These are phyloP conservation scores for Eilema sororculum DNA, from an alignment of 2,888 invertebrate species.

Conservation along the genomic window DNA sequence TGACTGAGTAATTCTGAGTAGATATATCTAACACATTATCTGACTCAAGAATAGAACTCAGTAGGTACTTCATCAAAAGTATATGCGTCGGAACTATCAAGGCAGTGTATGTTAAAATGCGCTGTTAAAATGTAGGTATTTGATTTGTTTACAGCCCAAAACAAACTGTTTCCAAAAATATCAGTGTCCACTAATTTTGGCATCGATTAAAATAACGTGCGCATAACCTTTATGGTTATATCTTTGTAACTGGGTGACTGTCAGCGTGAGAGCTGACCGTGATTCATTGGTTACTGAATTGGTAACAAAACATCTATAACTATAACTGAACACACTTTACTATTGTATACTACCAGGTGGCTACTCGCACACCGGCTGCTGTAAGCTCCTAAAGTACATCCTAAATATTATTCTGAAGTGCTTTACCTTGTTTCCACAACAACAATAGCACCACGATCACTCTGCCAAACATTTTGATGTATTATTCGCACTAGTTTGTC, in stretches of 20 bases:
- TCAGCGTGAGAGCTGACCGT: constrained; percentile 22
- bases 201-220: constrained; percentile 16
- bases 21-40: too few relatives aligned
- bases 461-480: constrained; percentile 60
- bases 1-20: too few relatives aligned
- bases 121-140: too few relatives aligned
- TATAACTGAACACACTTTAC: not conserved
- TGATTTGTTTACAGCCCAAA: not conserved
- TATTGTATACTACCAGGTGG: not conserved
- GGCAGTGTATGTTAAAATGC: not conserved
- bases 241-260: constrained; percentile 21
- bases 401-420: not conserved
- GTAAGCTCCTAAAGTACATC: constrained; percentile 7
- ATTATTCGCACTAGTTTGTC: constrained; percentile 43
- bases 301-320: constrained; percentile 10
- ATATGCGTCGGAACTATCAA: not conserved
- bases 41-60: too few relatives aligned
- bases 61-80: not conserved
- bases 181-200: not conserved
- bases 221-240: constrained; percentile 1
- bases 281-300: constrained; percentile 26
- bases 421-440: constrained; percentile 70
- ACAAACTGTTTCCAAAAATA: not conserved
- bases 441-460: constrained; percentile 63
- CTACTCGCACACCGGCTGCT: not conserved